Base-by-base conservation (phyloP, 2,888 invertebrate species). In the Boloria selene region DNA sequence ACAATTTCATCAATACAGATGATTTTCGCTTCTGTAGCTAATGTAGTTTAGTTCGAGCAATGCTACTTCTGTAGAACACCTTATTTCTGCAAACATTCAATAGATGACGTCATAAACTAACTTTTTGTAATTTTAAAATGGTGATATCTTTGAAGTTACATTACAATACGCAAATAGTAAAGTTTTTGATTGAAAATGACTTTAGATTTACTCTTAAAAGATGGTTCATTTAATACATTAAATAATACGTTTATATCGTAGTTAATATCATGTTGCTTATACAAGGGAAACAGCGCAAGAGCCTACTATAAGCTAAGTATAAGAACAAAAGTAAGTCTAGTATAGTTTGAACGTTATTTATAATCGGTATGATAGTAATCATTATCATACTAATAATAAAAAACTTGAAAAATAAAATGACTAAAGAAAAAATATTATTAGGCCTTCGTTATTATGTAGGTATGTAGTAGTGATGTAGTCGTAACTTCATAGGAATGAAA, bases 201-300 rank as follows among this genome's bases (percentile, higher is more conserved):
- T 14, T 56, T n/a, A 56, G n/a, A 56, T 56, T 56, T 45, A 45
- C 22, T 45, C 16, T 7, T 56, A 45, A 18, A 18, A 18, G 14
- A 55, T 44, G 18, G 42, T 42, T 44, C 18, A 7, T 18, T 14
- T 56, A 56, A 44, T 10, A 45, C 22, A 26, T 56, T 56, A 44
- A 17, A 45, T 45, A 38, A 31, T 38, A 38, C 10, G 31, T 38
- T 38, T 10, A 10, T 10, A 38, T 38, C 10, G 2, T 38, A 38
- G 31, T 38, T 38, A 38, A 22, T 50, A 17, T 50, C 63, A 51
- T 44, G 63, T 56, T 50, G 44, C 44, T 50, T 63, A 63, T 63
- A 63, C 63, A 63, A 63, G 63, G 63, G 63, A 63, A 56, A 63
- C 56, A 51, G 56, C 63, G 56, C 56, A 56, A 56, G 49, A 49